Conservation (phyloP, 1,140 invertebrate species). For the Phthorimaea operculella region DNA sequence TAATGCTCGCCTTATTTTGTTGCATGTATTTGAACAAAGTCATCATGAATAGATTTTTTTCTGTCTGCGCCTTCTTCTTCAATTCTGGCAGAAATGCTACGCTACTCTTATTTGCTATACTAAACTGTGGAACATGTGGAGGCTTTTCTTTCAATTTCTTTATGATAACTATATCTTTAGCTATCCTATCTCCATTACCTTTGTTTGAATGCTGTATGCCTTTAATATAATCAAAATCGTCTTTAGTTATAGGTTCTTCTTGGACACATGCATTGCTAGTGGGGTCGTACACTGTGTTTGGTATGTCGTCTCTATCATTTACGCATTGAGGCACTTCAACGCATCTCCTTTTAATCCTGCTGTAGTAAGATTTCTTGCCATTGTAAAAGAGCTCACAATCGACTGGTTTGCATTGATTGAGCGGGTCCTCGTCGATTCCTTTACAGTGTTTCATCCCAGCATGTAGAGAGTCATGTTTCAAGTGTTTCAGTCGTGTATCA, state of each 20-base stretch:
- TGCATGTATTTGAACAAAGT: not conserved
- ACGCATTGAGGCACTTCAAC: slow-evolving; percentile 52
- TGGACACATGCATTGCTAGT: slow-evolving; percentile 35
- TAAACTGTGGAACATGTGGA: not conserved
- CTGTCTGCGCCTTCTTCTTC: not conserved
- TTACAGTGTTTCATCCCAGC: slow-evolving; percentile 42
- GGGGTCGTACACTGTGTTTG: slow-evolving; percentile 45
- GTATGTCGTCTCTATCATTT: slow-evolving; percentile 29
- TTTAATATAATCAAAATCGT: slow-evolving; percentile 38
- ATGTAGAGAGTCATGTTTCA: slow-evolving; percentile 10
- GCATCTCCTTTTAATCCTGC: slow-evolving; percentile 49
- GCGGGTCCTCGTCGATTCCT: slow-evolving; percentile 58
- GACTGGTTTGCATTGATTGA: slow-evolving; percentile 66
- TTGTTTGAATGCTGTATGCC: slow-evolving; percentile 14
- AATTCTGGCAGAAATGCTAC: not conserved
- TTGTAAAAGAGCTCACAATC: slow-evolving; percentile 65
- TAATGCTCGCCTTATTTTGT: not conserved
- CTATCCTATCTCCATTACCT: slow-evolving; percentile 3
- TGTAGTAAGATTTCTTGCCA: slow-evolving; percentile 56
- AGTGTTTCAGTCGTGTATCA: slow-evolving; percentile 32
- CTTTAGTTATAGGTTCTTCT: slow-evolving; percentile 20
- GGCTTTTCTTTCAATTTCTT: slow-evolving; percentile 14
- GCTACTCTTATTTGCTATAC: not conserved
- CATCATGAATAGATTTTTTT: not conserved
- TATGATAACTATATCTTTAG: slow-evolving; percentile 35